Evolutionary conservation across 2,888 invertebrate species (phyloP).

Genomic region (Pristionchus maxplancki): DNA sequence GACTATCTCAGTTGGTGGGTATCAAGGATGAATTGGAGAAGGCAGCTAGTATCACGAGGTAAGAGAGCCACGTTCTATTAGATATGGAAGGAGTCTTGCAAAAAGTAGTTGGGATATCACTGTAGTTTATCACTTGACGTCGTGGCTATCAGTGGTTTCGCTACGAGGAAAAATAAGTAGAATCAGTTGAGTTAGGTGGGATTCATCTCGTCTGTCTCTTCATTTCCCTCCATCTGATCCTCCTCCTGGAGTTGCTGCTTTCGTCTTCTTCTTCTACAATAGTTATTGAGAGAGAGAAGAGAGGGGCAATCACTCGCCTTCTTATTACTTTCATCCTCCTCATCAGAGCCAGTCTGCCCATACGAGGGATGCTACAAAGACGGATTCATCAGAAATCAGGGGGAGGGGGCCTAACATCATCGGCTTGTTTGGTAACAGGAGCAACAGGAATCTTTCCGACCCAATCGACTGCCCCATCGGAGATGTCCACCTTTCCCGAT

Average conservation of each 20-base stretch:
- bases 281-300: neutral
- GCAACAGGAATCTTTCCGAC: conserved; percentile 25
- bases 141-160: conserved; percentile 7
- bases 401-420: neutral
- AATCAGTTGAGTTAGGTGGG: neutral
- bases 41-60: conserved; percentile 54
- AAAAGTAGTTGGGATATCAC: conserved; percentile 3
- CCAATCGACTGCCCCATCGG: conserved; percentile 29
- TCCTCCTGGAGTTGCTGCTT: neutral
- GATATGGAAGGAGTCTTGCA: neutral
- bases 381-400: neutral
- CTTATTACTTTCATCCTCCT: conserved; percentile 6
- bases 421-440: neutral
- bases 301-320: neutral
- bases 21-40: conserved; percentile 63
- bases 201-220: neutral
- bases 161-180: conserved; percentile 7
- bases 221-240: conserved; percentile 1
- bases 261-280: neutral
- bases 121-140: conserved; percentile 35
- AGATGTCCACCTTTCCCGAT: neutral
- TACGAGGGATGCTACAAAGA: conserved; percentile 12
- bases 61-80: neutral
- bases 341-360: neutral
- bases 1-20: conserved; percentile 60